Base-by-base conservation (phyloP, 2,888 invertebrate species). In the Periphyllus acericola region DNA sequence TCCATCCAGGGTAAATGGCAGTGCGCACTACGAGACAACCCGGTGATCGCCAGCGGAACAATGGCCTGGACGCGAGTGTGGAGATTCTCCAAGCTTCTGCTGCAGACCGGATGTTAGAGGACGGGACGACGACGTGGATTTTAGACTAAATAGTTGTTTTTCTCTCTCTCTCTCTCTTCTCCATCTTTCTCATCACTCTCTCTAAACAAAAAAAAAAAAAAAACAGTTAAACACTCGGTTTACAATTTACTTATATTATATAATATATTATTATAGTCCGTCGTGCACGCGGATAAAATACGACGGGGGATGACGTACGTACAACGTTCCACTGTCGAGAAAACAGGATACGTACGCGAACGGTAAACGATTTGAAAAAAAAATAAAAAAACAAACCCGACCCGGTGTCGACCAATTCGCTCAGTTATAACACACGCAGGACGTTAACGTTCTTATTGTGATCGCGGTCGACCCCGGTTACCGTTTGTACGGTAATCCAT, bases 1-100 rank as follows among this genome's bases (percentile, higher is more conserved):
- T 74, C 89, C 25, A 83, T 89, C 60, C 88, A 89, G n/a, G 89
- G 89, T 19, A 90, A 90, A 83, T 90, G 90, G 90, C 90, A 90
- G 85, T 90, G 90, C 89, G 88, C 89, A 46, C 75, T 89, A n/a
- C 89, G 89, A 34, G 90, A 90, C 89, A 87, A 89, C 9, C 90
- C 90, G 6, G 89, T 90, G n/a, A 90, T 90, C 34, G 89, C 89
- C 60, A 89, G 89, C 71, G 90, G 90, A 60, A 89, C 89, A 25
- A 89, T 90, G 79, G 90, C 90, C 14, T 90, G 90, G 90, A 90
- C 90, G 25, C 89, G 90, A 21, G 90, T 90, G 78, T 90, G 90
- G 90, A 90, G 90, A 75, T 89, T 90, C 52, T 90, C 90, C 40
- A 89, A 90, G 78, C 90, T 90, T 9, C 90, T 90, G 60, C 89